A percentile compares a stretch with the other conserved stretches of the same genome.
Conservation (phyloP, 1,140 invertebrate species). For the Schlechtendalia chinensis region DNA sequence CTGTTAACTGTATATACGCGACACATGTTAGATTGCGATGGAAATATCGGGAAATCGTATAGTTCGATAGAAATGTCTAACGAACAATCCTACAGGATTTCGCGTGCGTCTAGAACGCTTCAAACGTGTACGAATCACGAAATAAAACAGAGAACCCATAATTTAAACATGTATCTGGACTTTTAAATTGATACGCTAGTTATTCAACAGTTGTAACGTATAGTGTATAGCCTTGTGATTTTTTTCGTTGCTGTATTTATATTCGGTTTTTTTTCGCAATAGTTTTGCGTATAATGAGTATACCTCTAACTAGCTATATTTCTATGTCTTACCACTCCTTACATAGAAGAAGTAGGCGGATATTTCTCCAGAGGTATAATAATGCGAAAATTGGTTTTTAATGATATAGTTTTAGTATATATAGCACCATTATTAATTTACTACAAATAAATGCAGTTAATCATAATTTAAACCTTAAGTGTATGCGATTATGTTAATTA, state of each 20-base stretch:
- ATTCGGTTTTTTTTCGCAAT: neutral
- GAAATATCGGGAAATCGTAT: neutral
- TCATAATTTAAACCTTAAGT: neutral
- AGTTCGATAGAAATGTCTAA: neutral
- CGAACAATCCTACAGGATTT: too few relatives aligned
- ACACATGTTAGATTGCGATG: neutral
- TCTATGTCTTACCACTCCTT: too few relatives aligned
- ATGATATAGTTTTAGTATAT: neutral
- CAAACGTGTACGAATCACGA: neutral
- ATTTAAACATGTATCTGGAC: too few relatives aligned
- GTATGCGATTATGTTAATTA: neutral
- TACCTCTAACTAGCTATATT: too few relatives aligned
- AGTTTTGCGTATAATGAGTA: neutral
- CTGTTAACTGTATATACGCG: constrained; percentile 34
- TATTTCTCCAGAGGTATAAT: neutral
- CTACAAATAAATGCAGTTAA: neutral
- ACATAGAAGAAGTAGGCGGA: neutral
- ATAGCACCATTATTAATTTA: neutral
- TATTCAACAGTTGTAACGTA: too few relatives aligned
- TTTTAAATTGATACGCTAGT: too few relatives aligned
- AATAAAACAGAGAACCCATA: neutral
- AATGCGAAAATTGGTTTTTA: neutral
- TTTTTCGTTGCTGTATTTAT: too few relatives aligned
- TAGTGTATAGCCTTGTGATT: too few relatives aligned
- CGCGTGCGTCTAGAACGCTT: too few relatives aligned